Base-by-base conservation (phyloP, 2,888 invertebrate genomes). In the Macrophya annulata region DNA sequence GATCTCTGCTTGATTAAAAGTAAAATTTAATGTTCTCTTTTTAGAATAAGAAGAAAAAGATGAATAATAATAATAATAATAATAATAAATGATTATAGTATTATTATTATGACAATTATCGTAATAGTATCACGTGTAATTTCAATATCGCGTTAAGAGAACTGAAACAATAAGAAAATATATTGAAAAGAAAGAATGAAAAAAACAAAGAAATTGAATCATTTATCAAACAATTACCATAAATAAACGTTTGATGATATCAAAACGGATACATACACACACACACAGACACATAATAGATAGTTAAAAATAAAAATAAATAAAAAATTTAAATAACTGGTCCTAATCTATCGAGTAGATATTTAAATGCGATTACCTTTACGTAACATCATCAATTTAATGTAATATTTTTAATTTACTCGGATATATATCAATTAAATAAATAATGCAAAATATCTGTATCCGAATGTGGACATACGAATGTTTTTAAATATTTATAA, bases 401-500 rank as follows among this genome's bases (percentile, higher is more conserved):
- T 55, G n/a, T 55, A 55, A 55, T 55, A 55, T 55, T n/a, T n/a
- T 62, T 21, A 62, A 21, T 62, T 88, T 87, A 88, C 85, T 86
- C 88, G 86, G 87, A 87, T 90, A 87, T 31, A n/a, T 31, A 31
- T 31, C n/a, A n/a, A 31, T 88, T 84, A 87, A 89, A 17, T 6
- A 31, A n/a, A 77, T 21, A 37, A 31, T 45, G 82, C 88, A 87
- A 90, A 86, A 88, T 87, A 90, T 90, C 48, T 71, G 48, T 83
- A 83, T 88, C 88, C 86, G 88, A 83, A 85, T 85, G 88, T 86
- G 86, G 40, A 86, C 88, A 90, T 87, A 89, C 88, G 87, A 90
- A 90, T 89, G 91, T 92, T 92, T 92, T 92, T 91, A 89, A 91
- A 91, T 92, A 92, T 92, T 92, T 92, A 91, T 92, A 92, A 91